Evolutionary conservation across 2,113 vertebrate genomes (phyloP).

Genomic region (Pluvialis apricaria): DNA sequence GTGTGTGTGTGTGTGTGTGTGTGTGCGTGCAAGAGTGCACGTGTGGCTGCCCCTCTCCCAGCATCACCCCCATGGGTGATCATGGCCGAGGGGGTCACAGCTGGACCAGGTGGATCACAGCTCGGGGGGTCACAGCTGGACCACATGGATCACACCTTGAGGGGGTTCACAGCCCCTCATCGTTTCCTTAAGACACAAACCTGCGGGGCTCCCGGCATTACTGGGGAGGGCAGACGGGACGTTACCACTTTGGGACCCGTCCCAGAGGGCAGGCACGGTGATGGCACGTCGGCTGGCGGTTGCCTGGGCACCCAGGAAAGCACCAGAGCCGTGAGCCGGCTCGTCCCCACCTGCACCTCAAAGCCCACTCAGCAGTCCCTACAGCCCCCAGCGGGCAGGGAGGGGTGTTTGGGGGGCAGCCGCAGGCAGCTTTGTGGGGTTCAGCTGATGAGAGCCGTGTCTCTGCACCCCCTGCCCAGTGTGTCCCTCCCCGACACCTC

Average conservation of each 20-base stretch:
- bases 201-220: no score
- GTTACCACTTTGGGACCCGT: background rate
- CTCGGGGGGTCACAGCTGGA: background rate
- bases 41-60: background rate
- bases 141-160: background rate
- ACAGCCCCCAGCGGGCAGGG: accelerated
- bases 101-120: no score
- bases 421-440: background rate
- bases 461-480: no score
- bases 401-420: background rate
- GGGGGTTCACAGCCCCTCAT: background rate
- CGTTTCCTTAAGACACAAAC: no score
- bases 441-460: no score
- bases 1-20: background rate
- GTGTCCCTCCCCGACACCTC: background rate
- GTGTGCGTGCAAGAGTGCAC: accelerated
- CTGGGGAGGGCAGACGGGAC: background rate
- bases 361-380: background rate
- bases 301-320: background rate
- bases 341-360: background rate
- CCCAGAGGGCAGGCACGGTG: background rate
- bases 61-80: background rate
- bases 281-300: background rate
- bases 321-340: accelerated
- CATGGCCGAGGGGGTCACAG: no score